Percentiles rank a stretch among this genome's conserved stretches.
Evolutionary conservation across 64 coral and sea anemone species (phyloP).

Genomic region (Montipora foliosa): DNA sequence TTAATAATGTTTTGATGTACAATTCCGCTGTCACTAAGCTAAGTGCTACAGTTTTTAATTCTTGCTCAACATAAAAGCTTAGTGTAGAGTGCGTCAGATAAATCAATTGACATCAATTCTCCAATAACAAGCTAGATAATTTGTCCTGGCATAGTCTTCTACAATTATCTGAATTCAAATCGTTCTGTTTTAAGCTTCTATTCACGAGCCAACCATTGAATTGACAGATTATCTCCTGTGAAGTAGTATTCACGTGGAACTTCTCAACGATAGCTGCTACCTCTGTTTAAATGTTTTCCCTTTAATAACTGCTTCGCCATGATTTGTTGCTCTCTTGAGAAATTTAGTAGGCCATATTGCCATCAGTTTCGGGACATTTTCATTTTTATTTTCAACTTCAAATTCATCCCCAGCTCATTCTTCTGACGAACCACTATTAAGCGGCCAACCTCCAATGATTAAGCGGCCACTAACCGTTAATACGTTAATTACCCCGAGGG

Average conservation of each 20-base stretch:
- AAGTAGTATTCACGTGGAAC: not conserved
- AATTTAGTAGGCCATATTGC: too few relatives aligned
- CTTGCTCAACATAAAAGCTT: not conserved
- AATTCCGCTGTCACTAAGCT: not conserved
- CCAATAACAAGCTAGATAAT: not conserved
- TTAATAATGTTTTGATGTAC: not conserved
- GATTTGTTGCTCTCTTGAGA: too few relatives aligned
- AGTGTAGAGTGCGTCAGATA: not conserved
- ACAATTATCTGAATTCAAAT: not conserved
- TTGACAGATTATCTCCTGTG: not conserved
- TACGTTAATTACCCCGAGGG: too few relatives aligned
- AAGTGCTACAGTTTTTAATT: not conserved
- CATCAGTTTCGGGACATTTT: too few relatives aligned
- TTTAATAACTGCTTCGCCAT: too few relatives aligned
- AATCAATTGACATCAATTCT: not conserved
- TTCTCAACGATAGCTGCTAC: not conserved
- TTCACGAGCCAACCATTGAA: not conserved
- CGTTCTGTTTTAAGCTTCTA: not conserved
- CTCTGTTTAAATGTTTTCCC: not conserved
- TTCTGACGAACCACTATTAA: too few relatives aligned
- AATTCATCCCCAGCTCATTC: too few relatives aligned
- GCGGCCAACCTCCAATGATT: too few relatives aligned
- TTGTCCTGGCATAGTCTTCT: not conserved
- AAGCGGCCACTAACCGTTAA: too few relatives aligned
- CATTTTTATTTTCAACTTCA: too few relatives aligned